A percentile compares a stretch with the other conserved stretches of the same genome.
phyloP scores from a whole-genome alignment of 2,797 vertebrate species.

The Galagoides demidoff region DNA sequence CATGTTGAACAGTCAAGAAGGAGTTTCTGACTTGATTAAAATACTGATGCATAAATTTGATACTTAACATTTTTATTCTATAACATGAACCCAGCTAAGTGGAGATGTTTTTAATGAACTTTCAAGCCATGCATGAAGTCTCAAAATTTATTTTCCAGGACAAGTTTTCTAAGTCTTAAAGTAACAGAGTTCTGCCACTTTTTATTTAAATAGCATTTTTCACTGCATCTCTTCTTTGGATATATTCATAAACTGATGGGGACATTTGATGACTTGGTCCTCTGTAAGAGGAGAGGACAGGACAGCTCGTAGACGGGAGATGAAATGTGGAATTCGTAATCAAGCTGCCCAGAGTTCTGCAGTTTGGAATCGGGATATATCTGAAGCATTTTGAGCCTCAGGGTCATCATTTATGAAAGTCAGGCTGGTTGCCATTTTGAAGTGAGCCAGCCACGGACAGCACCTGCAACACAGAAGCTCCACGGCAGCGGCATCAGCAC shows the following conservation, averaged over 20 bases:
- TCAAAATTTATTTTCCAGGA: slow-evolving; percentile 61
- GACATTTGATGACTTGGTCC: not conserved
- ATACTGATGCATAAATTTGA: slow-evolving; percentile 79
- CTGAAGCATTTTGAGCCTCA: not conserved
- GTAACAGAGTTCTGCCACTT: slow-evolving; percentile 44
- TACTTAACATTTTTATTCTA: slow-evolving; percentile 77
- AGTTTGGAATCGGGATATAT: not conserved
- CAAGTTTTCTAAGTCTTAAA: slow-evolving; percentile 71
- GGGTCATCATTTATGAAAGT: not conserved
- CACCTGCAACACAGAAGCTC: not conserved
- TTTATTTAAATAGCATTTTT: not conserved
- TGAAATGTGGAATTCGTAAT: not conserved
- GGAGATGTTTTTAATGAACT: slow-evolving; percentile 56
- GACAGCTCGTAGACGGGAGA: not conserved
- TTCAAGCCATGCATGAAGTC: slow-evolving; percentile 73
- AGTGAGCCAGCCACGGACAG: not conserved
- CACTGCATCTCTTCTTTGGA: not conserved
- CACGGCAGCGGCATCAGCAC: fast-evolving
- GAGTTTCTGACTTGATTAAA: slow-evolving; percentile 84
- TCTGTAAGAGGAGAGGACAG: not conserved
- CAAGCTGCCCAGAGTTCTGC: not conserved
- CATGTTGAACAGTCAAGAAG: slow-evolving; percentile 68
- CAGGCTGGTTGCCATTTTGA: not conserved
- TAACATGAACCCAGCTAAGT: slow-evolving; percentile 64
- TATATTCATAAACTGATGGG: not conserved